Evolutionary conservation across 1,140 invertebrate genomes (phyloP), one percentile per base, ranked within the genome.

Genomic region (Colletes gigas): DNA sequence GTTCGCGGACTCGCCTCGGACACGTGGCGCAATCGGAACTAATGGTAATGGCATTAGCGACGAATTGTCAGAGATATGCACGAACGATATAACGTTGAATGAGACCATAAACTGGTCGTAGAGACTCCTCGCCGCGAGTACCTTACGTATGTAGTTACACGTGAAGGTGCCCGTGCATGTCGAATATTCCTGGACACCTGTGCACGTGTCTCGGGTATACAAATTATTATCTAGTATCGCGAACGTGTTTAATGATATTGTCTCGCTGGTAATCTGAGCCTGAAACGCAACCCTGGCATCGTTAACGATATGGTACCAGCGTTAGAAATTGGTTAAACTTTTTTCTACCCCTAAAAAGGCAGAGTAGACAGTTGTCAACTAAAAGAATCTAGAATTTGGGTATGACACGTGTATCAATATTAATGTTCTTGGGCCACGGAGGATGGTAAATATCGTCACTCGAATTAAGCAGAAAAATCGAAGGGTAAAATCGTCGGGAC

Each of bases 71-170:
- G 88, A 89, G 86, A 91, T 92, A 91, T 92, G 91, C 70, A 66
- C 88, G 90, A 88, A 89, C 90, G 88, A 92, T 93, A 93, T 91
- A 91, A 92, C 88, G 89, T 90, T 89, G 91, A 92, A 30, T 30
- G 89, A 92, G 92, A 90, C 89, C 87, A 92, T 92, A 93, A 93
- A 92, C 90, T 92, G 86, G 85, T 92, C 90, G 90, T 92, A 91
- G 86, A 89, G 84, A 82, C 86, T 87, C 86, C 85, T 88, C 88
- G 88, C 88, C 89, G 84, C 87, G 89, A 12, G 8, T 89, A 90
- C 89, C 50, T 88, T 90, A 90, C 81, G 76, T 80, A 83, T 83
- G 85, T 72, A 73, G 65, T 17, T 60, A 76, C 74, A 59, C 76
- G 52, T 7, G 5, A 50, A 3, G 10, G 5, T 59, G 52, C 70